Conservation (phyloP, 2,113 vertebrate genomes). For the Dunckerocampus dactyliophorus region DNA sequence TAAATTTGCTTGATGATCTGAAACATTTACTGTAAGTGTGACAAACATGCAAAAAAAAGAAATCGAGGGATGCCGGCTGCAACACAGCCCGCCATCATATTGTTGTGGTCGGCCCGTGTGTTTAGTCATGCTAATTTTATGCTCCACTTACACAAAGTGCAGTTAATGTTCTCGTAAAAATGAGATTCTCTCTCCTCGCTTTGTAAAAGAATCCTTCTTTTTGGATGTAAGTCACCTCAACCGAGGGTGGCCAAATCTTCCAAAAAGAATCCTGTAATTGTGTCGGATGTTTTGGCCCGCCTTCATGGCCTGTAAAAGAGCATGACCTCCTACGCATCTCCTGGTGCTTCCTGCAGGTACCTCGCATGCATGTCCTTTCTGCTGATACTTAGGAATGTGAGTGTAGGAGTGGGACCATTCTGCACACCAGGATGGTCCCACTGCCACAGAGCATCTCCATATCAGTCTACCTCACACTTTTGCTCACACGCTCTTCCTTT, state of each 20-base stretch:
- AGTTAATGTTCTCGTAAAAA: background rate
- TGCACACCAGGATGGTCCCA: conserved; percentile 44
- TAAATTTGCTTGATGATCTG: too few relatives aligned
- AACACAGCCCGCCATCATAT: too few relatives aligned
- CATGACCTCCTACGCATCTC: conserved; percentile 24
- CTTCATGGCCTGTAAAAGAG: background rate
- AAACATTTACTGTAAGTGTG: too few relatives aligned
- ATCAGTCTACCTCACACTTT: conserved; percentile 27
- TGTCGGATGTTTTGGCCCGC: background rate
- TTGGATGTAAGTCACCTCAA: background rate
- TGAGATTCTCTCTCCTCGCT: background rate
- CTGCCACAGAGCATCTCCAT: conserved; percentile 42
- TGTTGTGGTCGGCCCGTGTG: background rate
- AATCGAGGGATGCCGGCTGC: too few relatives aligned
- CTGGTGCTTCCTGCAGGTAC: conserved; percentile 23
- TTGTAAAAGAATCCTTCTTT: too few relatives aligned
- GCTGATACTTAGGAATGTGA: conserved; percentile 53
- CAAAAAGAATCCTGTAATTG: background rate
- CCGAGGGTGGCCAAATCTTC: background rate
- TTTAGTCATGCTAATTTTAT: background rate
- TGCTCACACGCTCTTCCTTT: conserved; percentile 31
- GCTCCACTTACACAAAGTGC: background rate
- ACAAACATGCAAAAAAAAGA: too few relatives aligned
- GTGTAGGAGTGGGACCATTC: conserved; percentile 55
- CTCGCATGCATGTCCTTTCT: conserved; percentile 11